Conservation (phyloP, 2,888 invertebrate species). For the Caenorhabditis sp. region DNA sequence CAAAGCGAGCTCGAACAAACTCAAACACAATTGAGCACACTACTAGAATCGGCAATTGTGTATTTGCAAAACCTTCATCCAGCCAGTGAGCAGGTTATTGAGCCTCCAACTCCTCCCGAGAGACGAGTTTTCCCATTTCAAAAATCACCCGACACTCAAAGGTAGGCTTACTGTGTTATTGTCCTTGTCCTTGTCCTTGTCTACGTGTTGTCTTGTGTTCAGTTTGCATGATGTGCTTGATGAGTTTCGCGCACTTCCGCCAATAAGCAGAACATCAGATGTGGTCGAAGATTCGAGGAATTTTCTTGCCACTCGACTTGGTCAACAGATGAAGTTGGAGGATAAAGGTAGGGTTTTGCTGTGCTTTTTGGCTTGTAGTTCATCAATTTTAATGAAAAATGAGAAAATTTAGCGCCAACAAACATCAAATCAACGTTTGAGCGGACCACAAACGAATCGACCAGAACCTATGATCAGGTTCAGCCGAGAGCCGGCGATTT, state of each 20-base stretch:
- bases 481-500: constrained; percentile 21
- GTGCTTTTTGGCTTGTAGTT: constrained; percentile 1
- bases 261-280: constrained; percentile 13
- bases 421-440: constrained; percentile 36
- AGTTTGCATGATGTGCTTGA: constrained; percentile 49
- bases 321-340: constrained; percentile 22
- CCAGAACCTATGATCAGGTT: constrained; percentile 11
- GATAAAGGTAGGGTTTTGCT: neutral
- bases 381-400: neutral
- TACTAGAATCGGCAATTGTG: constrained; percentile 56
- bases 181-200: constrained; percentile 3
- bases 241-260: constrained; percentile 36
- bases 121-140: constrained; percentile 34
- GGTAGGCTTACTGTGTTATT: constrained; percentile 4
- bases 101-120: constrained; percentile 26
- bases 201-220: constrained; percentile 13
- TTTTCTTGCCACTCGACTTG: constrained; percentile 32
- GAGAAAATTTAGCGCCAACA: constrained; percentile 13
- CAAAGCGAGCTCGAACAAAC: constrained; percentile 58
- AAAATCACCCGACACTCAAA: constrained; percentile 13
- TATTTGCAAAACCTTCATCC: constrained; percentile 42
- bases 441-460: constrained; percentile 22
- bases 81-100: constrained; percentile 10
- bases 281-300: constrained; percentile 28
- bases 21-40: constrained; percentile 56